These are phyloP conservation scores for Rhingia campestris DNA, from an alignment of 2,888 invertebrate species.

Conservation along the genomic window DNA sequence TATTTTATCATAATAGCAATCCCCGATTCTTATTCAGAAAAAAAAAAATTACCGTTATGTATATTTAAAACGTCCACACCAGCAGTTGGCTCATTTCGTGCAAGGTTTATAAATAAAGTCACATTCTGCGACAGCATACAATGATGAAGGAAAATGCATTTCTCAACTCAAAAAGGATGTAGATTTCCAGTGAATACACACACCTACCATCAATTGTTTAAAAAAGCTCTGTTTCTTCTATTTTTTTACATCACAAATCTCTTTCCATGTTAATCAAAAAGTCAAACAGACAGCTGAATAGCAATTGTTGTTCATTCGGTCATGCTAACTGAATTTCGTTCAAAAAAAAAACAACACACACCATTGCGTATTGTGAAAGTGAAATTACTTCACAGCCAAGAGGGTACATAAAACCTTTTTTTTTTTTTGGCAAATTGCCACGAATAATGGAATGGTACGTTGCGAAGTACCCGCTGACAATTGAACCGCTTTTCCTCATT, in stretches of 20 bases:
- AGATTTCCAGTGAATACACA: background rate
- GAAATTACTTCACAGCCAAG: conserved; percentile 52
- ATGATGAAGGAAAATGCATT: too few species aligned
- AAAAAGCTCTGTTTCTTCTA: background rate
- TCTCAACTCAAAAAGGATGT: too few species aligned
- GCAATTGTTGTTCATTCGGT: conserved; percentile 45
- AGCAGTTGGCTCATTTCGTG: too few species aligned
- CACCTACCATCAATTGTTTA: background rate
- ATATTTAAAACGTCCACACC: too few species aligned
- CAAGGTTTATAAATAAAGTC: too few species aligned
- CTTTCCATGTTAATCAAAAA: conserved; percentile 30
- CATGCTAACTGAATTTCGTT: conserved; percentile 50
- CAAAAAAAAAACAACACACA: conserved; percentile 9
- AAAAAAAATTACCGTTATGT: too few species aligned
- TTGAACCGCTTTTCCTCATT: too few species aligned
- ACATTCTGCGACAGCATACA: too few species aligned
- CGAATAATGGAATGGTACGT: conserved; percentile 31
- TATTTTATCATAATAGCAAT: too few species aligned
- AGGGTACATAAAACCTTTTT: conserved; percentile 14
- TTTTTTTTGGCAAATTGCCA: conserved; percentile 56
- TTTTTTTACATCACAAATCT: background rate
- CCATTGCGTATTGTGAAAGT: conserved; percentile 55
- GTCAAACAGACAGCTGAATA: conserved; percentile 53
- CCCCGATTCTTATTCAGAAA: too few species aligned
- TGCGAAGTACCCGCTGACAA: conserved; percentile 7